Evolutionary conservation across 2,113 vertebrate genomes (phyloP).

Genomic region (Asarcornis scutulata): DNA sequence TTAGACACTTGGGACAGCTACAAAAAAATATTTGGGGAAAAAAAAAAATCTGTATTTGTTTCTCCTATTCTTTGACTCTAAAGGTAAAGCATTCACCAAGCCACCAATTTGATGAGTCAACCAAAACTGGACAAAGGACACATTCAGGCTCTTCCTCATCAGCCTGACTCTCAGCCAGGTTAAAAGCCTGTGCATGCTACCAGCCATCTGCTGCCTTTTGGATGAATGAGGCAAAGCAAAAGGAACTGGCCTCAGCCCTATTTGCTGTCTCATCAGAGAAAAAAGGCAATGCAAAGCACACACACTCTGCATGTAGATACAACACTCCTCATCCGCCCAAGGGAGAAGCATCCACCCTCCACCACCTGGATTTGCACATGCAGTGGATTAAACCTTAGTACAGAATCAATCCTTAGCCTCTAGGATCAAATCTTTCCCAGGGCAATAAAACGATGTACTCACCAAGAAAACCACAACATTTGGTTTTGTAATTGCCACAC

Average conservation of each 20-base stretch:
- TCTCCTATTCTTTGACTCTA: neutral
- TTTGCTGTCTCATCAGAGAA: neutral
- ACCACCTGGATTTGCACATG: neutral
- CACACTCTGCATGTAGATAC: accelerated
- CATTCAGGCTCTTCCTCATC: neutral
- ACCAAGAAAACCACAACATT: neutral
- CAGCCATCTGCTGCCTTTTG: neutral
- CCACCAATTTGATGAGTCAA: neutral
- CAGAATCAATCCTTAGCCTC: neutral
- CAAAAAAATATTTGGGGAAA: neutral
- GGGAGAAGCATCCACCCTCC: neutral
- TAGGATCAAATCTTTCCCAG: neutral
- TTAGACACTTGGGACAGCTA: neutral
- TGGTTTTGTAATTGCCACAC: neutral
- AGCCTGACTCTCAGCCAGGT: neutral
- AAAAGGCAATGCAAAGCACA: neutral
- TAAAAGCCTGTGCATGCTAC: neutral
- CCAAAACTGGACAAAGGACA: neutral
- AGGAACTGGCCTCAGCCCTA: neutral
- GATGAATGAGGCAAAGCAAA: neutral
- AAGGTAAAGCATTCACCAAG: neutral
- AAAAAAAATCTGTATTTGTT: neutral
- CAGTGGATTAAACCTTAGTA: neutral
- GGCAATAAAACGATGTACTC: neutral
- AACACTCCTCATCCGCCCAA: neutral